Evolutionary conservation across 2,113 vertebrate genomes (phyloP), one percentile per base, ranked within the genome.

Genomic region (Calypte anna): DNA sequence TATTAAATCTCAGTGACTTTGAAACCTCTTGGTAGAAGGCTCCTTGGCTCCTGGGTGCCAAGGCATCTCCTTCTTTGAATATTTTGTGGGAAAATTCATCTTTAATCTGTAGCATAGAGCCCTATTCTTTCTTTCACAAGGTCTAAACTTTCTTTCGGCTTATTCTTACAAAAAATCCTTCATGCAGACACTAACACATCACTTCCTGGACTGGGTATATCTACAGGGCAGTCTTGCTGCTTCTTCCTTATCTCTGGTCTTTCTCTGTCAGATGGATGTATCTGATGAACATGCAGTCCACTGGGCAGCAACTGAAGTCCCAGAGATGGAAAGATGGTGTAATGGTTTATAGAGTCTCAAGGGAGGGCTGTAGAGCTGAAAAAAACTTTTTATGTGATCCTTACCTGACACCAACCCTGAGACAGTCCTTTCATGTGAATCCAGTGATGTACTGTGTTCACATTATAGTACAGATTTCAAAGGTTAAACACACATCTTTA

Each of bases 391-490:
- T 33, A 13, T 66, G 46, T 21, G 2, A 11, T 73, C 13, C 6
- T 8, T 69, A 10, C 10, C 16, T 62, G n/a, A 51, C 14, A 62
- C 2, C 23, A 77, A 9, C 3, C 12, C 25, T 46, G 25, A 69
- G 9, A n/a, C 5, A 1, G 1, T 76, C 23, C 31, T 59, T 12
- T 86, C 2, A 1, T 5, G 1, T 20, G 10, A 24, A 10, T 27
- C 8, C 9, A 30, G 3, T 4, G 27, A 22, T 59, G 8, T 9
- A 3, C 9, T 68, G 23, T 25, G 36, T 31, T 17, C 17, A 27
- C 1, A 2, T 24, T 2, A 0, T 0, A 10, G 4, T 27, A 31
- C 12, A 67, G 51, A 80, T 83, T 74, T 62, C 19, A 18, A 13
- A 14, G 2, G 3, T 27, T 54, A 24, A 20, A 61, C 22, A 13